Evolutionary conservation across 2,888 invertebrate species (phyloP), one percentile per base, ranked within the genome.

Genomic region (Drosophila maculinotata): DNA sequence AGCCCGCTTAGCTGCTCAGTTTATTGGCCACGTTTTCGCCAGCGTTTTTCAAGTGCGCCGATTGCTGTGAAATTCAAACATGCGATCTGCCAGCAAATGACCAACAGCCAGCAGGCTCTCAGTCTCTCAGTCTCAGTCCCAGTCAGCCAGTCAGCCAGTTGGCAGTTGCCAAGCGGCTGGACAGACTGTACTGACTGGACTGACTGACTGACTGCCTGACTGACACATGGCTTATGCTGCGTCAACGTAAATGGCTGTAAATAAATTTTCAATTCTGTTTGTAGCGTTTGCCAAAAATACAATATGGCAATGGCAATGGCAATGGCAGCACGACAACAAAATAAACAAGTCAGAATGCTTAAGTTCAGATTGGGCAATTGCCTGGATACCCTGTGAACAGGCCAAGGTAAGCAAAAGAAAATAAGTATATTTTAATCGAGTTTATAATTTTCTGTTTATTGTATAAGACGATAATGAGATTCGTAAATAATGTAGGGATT

Each of bases 181-280:
- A 25, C 39, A n/a, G 58, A 33, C 58, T 8, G 23, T 45, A 38
- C 39, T 12, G 17, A 10, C 35, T 7, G 8, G 54, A 9, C 28
- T 8, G 36, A 38, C 56, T 20, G 53, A 44, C 56, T 44, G 54
- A 41, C 56, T 63, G 57, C 58, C 63, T 69, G 85, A 75, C 87
- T 79, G 88, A 86, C 88, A 83, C 75, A 76, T 80, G 87, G 84
- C 87, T 86, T 86, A 86, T 75, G 83, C 76, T 62, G 65, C 80
- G 67, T 86, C 86, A 86, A 86, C 86, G 66, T 86, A 83, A 80
- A 83, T 83, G 87, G 75, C 71, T 81, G 86, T 85, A 86, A 81
- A 81, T 86, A 88, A 86, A 86, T 86, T 88, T 82, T 73, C 80
- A 85, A 88, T 85, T 87, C 86, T 71, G 87, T 88, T 84, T 87